Evolutionary conservation across 2,797 vertebrate species (phyloP).

Genomic region (Hydrophis major): DNA sequence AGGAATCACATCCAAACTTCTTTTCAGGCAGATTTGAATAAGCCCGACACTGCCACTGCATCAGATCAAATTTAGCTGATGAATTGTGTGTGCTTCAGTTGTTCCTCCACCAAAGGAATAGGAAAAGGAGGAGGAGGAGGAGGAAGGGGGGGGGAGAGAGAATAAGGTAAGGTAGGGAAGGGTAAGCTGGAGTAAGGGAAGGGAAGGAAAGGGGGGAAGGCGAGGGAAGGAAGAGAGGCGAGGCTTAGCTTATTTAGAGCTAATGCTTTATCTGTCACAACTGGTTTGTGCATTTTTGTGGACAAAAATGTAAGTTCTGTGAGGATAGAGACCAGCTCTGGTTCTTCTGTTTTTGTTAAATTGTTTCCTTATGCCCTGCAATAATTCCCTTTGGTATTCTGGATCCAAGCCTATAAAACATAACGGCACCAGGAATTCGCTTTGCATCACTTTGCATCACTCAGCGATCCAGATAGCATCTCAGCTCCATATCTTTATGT

Average conservation of each 20-base stretch:
- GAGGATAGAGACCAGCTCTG: background rate
- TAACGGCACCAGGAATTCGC: background rate
- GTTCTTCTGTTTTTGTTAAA: background rate
- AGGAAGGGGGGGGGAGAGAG: too few species aligned
- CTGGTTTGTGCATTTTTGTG: background rate
- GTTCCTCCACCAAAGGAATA: background rate
- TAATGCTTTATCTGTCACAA: background rate
- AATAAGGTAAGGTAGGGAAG: too few species aligned
- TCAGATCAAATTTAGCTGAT: background rate
- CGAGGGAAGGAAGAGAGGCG: fast-evolving
- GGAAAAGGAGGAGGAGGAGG: background rate
- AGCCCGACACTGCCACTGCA: background rate
- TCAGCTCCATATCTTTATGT: background rate
- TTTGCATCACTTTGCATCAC: background rate
- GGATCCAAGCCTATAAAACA: background rate
- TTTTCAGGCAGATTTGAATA: background rate
- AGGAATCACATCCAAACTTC: background rate
- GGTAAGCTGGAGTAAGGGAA: fast-evolving
- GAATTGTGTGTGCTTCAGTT: background rate
- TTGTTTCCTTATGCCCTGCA: background rate
- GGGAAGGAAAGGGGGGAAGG: too few species aligned
- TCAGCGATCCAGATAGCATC: background rate
- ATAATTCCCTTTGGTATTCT: background rate
- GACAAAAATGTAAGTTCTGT: background rate
- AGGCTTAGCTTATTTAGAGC: background rate